Evolutionary conservation across 2,888 invertebrate species (phyloP).

Genomic region (Latrodectus elegans): DNA sequence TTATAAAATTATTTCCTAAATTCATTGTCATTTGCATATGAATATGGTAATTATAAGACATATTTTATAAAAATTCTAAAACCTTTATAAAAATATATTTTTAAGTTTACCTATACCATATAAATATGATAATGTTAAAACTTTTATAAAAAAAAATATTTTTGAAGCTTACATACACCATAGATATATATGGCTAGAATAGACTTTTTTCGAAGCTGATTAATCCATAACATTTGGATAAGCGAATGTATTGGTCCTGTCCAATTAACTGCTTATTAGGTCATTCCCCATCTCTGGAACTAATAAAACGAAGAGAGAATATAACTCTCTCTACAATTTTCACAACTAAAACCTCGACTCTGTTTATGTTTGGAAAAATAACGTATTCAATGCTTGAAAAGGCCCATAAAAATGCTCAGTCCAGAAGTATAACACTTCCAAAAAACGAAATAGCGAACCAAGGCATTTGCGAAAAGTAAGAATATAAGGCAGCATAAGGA

Average conservation of each 20-base stretch:
- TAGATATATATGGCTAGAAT: no score
- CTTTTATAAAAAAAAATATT: no score
- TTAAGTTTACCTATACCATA: no score
- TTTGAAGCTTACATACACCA: no score
- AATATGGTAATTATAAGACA: no score
- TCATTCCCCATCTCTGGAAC: slow-evolving; percentile 26
- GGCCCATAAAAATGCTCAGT: slow-evolving; percentile 59
- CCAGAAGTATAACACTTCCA: slow-evolving; percentile 60
- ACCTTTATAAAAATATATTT: no score
- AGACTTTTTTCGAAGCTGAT: no score
- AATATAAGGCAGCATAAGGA: slow-evolving; percentile 65
- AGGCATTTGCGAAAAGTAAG: slow-evolving; percentile 68
- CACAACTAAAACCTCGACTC: slow-evolving; percentile 54
- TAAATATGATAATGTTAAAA: no score
- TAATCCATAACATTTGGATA: neutral
- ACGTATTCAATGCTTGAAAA: slow-evolving; percentile 36
- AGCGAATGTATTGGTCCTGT: slow-evolving; percentile 16
- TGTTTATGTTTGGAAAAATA: slow-evolving; percentile 59
- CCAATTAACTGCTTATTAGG: slow-evolving; percentile 64
- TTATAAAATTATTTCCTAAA: no score
- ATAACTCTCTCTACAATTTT: slow-evolving; percentile 54
- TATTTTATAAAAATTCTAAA: no score
- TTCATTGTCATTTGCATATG: no score
- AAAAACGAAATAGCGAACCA: slow-evolving; percentile 64
- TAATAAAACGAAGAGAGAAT: slow-evolving; percentile 43